A percentile compares a stretch with the other conserved stretches of the same genome.
These are phyloP conservation scores for Drosophila monieri DNA, from an alignment of 2,888 invertebrate species.

Conservation along the genomic window DNA sequence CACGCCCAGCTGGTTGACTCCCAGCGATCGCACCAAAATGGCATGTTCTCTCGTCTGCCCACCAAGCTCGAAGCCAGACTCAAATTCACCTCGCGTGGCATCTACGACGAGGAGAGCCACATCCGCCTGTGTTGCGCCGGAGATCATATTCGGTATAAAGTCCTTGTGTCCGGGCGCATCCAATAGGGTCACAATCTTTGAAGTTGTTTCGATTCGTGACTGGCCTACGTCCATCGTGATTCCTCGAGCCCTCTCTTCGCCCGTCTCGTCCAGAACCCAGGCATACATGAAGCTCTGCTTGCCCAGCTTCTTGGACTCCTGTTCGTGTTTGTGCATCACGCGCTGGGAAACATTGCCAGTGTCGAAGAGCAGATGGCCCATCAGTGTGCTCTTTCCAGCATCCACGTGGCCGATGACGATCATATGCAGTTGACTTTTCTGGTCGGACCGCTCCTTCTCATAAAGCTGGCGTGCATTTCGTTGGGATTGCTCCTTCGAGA, in stretches of 20 bases:
- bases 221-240: constrained; percentile 99
- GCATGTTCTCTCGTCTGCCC: constrained; percentile 99
- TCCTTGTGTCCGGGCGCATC: constrained; percentile 99
- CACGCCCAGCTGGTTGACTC: constrained; percentile 96
- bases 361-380: constrained; percentile 96
- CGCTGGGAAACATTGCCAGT: constrained; percentile 94
- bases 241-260: constrained; percentile 97
- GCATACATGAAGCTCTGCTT: constrained; percentile 99
- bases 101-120: constrained; percentile 98
- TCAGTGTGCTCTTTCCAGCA: constrained; percentile 86
- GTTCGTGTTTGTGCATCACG: constrained; percentile 97
- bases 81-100: constrained; percentile 98
- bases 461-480: constrained; percentile 86
- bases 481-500: constrained; percentile 84
- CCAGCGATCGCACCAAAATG: constrained; percentile 93
- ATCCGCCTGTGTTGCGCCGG: constrained; percentile 99
- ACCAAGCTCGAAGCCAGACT: constrained; percentile 98
- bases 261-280: constrained; percentile 99
- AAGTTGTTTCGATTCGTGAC: constrained; percentile 94
- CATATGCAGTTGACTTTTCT: constrained; percentile 94
- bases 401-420: constrained; percentile 98
- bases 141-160: constrained; percentile 99
- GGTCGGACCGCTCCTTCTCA: constrained; percentile 89
- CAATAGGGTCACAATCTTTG: constrained; percentile 90
- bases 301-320: constrained; percentile 97